Evolutionary conservation across 1,140 invertebrate genomes (phyloP), one percentile per base, ranked within the genome.

Genomic region (Euborellia annulipes): DNA sequence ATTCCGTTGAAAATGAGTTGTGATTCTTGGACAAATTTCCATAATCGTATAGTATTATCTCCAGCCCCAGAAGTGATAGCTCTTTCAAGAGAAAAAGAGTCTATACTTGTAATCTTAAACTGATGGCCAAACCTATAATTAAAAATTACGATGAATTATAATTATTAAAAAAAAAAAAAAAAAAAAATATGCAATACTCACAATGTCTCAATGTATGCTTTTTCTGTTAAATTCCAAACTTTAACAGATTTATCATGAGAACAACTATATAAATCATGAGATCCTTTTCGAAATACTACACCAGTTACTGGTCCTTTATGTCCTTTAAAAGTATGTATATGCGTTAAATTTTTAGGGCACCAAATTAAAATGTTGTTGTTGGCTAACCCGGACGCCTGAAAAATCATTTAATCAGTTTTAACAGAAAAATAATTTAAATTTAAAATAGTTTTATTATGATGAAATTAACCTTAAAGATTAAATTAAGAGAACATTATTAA

Each of bases 121-220:
- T 93, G 85, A 67, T 97, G 92, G 11, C 92, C 92, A 71, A 89
- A 92, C n/a, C n/a, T n/a, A n/a, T n/a, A n/a, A n/a, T n/a, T n/a
- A n/a, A 36, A 52, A 32, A 27, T 30, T 41, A 32, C 17, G 1
- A 20, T 43, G n/a, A 41, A 16, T 23, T 3, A 37, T 21, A 17
- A 3, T 17, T 4, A 36, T 34, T 21, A 7, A 3, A 36, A 0
- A 3, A 38, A 20, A 13, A 13, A n/a, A 27, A 23, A 23, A 23
- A 2, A 23, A n/a, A 30, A 37, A 44, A 36, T 23, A 30, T 39
- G 45, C 30, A 36, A 14, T 41, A 46, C 40, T 41, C 34, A 50
- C 23, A 41, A 39, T 40, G 36, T 90, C 71, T 98, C 92, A 7
- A 96, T 81, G 67, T 93, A 96, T 8, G 82, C 78, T 82, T 92